Evolutionary conservation across 2,113 vertebrate genomes (phyloP), one percentile per base, ranked within the genome.

Genomic region (Hiodon alosoides): DNA sequence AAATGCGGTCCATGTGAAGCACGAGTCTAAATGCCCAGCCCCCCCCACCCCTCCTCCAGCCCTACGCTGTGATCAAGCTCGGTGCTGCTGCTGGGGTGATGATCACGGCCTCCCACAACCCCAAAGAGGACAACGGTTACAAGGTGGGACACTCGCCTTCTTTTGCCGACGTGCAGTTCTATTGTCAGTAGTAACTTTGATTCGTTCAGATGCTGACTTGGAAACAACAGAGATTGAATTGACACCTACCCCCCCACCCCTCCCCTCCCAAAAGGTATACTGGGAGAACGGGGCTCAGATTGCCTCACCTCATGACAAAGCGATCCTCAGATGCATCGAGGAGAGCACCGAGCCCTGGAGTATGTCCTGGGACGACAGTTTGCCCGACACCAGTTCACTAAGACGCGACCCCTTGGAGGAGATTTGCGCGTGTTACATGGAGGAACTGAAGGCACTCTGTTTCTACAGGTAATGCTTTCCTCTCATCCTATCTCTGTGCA

Each of bases 121-220:
- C 93, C 0, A 98, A 97, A 83, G 94, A 99, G 79, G 96, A 99
- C 89, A 99, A 99, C 0, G 97, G 97, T 0, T 99, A 98, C 85
- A 98, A 98, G 94, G 96, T 96, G 54, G 10, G 58, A 6, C 50
- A 3, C 55, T 65, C 50, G 2, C 52, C 60, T 57, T 17, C 46
- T 47, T 67, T 9, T 1, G 50, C 64, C 50, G n/a, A 17, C 60
- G 14, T n/a, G 54, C 73, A 9, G 5, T 17, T 65, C 47, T 54
- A 52, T 64, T 61, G 7, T 67, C 52, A 51, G 13, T 10, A 59
- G 6, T 46, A 51, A 14, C 4, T n/a, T n/a, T n/a, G n/a, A n/a
- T n/a, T n/a, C n/a, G n/a, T n/a, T n/a, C n/a, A n/a, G n/a, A n/a
- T 51, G 2, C 46, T 16, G 13, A 51, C 6, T 16, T 10, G n/a